Conservation (phyloP, 2,888 invertebrate species). For the Halictus quadricinctus region DNA sequence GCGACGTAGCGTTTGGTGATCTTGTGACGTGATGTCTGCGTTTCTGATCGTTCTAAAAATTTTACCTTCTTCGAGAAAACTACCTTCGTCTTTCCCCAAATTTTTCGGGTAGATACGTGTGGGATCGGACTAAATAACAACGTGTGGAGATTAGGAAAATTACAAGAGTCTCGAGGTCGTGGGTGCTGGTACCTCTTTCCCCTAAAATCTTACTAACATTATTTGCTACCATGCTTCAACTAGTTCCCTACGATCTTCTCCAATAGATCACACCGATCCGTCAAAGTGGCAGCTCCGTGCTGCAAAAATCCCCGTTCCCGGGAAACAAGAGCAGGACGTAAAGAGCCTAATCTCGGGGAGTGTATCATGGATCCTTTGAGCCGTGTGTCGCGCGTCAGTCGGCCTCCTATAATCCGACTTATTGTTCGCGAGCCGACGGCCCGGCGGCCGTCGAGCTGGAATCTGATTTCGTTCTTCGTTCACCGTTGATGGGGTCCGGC, state of each 20-base stretch:
- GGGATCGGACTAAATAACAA: not conserved
- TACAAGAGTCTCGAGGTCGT: not conserved
- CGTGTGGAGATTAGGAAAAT: not conserved
- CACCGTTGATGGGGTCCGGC: constrained; percentile 17
- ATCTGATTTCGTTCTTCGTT: constrained; percentile 59
- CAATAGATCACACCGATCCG: not conserved
- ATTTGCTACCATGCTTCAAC: not conserved
- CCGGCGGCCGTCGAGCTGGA: constrained; percentile 47
- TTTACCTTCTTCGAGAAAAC: not conserved
- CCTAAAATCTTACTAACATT: not conserved
- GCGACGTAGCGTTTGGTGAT: not conserved
- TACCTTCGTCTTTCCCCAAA: not conserved
- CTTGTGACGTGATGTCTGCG: not conserved
- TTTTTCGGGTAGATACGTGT: not conserved
- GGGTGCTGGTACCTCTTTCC: not conserved
- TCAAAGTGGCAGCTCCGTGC: too few species aligned
- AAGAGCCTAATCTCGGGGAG: constrained; percentile 27
- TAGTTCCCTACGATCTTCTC: not conserved
- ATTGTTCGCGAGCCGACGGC: constrained; percentile 57
- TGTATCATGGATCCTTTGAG: constrained; percentile 39
- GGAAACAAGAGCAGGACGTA: not conserved
- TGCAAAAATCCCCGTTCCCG: constrained; percentile 4
- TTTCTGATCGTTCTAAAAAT: not conserved
- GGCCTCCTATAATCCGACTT: constrained; percentile 57
- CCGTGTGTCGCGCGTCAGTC: constrained; percentile 8